Evolutionary conservation across 1,140 invertebrate genomes (phyloP), one percentile per base, ranked within the genome.

Genomic region (Drosophila pallidifrons): DNA sequence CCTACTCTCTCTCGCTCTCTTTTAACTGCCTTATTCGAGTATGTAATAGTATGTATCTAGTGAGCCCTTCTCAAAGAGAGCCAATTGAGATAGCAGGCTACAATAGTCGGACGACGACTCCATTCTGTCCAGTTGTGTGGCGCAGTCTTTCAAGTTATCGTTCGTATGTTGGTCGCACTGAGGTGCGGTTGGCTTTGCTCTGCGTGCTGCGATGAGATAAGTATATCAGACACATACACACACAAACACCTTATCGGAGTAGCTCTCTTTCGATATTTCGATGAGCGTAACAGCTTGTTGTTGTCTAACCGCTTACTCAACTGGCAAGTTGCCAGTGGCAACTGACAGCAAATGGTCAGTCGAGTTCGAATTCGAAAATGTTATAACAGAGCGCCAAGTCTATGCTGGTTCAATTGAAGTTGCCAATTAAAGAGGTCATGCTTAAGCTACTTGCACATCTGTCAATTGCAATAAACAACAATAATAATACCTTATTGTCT

Each of bases 401-500:
- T 59, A 13, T 58, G 35, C 49, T 46, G 32, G 20, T 43, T 57
- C 72, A 75, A 75, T 70, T 75, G 41, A 69, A 69, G 57, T 57
- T 70, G 43, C 63, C 28, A 75, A 75, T 75, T 75, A 57, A 25
- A 63, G 51, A 75, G 72, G 72, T 75, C 72, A 75, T 38, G 20
- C 32, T 47, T 38, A 41, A 11, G 16, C 5, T 51, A 35, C 11
- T 16, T 46, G 30, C n/a, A 25, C 10, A 8, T 47, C 5, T 38
- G 49, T 32, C 49, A 52, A 63, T 35, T 63, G 11, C 41, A 43
- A 43, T 13, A n/a, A 47, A 5, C 5, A 6, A 30, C 41, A 47
- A 32, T 38, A 11, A 15, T n/a, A n/a, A n/a, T n/a, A n/a, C n/a
- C n/a, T n/a, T n/a, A n/a, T n/a, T n/a, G n/a, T 41, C n/a, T 57